Evolutionary conservation across 2,113 vertebrate species (phyloP).

Genomic region (Vulpes vulpes): DNA sequence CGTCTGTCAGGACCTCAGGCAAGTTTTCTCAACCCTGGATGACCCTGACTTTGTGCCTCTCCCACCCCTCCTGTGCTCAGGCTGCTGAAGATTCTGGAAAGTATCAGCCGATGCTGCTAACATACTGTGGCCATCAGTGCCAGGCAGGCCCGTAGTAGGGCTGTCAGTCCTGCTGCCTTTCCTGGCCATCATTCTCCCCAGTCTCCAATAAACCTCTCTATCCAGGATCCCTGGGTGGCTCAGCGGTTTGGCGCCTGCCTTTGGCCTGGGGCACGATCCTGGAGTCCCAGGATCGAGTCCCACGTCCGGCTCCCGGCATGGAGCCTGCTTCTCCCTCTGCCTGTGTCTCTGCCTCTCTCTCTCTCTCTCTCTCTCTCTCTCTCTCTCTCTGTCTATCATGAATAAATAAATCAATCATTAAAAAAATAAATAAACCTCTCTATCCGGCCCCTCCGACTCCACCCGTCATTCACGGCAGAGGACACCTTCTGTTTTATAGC

Average conservation of each 20-base stretch:
- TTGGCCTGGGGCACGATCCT: no score
- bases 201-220: not conserved
- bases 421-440: no score
- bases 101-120: rapidly evolving
- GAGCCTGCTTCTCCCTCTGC: no score
- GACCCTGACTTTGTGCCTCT: not conserved
- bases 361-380: no score
- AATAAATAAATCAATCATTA: no score
- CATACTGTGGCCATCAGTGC: rapidly evolving
- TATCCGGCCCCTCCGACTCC: not conserved
- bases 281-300: no score
- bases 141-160: not conserved
- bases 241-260: no score
- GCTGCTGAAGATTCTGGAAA: not conserved
- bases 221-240: no score
- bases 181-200: no score
- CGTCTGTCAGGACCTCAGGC: not conserved
- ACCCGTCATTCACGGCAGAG: not conserved
- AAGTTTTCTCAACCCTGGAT: not conserved
- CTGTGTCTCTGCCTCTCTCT: no score
- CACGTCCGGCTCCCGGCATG: no score
- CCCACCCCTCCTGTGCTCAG: not conserved
- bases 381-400: no score
- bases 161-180: not conserved
- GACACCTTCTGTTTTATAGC: not conserved